phyloP scores from a whole-genome alignment of 2,113 vertebrate genomes.

The Oriolus oriolus region DNA sequence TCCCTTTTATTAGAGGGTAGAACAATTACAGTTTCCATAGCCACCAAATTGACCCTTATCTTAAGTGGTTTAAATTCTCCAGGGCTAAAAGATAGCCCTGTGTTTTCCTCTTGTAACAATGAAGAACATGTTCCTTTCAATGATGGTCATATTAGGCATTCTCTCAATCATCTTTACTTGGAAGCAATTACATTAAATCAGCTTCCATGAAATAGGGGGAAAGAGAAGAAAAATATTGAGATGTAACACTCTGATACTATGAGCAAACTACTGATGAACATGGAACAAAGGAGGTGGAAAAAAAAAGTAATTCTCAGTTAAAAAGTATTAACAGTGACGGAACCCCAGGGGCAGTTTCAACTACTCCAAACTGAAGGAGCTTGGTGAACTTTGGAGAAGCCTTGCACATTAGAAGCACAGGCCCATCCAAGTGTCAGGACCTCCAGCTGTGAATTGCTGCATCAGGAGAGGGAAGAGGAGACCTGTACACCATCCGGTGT shows the following conservation, averaged over 20 bases:
- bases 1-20: neutral
- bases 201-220: neutral
- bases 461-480: neutral
- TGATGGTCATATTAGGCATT: neutral
- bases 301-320: neutral
- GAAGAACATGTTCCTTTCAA: neutral
- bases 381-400: neutral
- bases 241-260: neutral
- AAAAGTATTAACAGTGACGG: neutral
- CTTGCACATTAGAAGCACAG: neutral
- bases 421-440: accelerated
- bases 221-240: neutral
- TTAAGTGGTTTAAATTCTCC: constrained; percentile 14
- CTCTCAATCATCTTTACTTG: neutral
- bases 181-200: neutral
- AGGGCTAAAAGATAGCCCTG: neutral
- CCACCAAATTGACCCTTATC: constrained; percentile 19
- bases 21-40: constrained; percentile 33
- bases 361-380: neutral
- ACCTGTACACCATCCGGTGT: neutral
- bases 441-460: neutral
- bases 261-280: neutral
- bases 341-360: neutral
- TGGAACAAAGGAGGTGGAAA: neutral
- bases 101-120: neutral